phyloP scores from a whole-genome alignment of 1,140 invertebrate genomes.

The Rhagoletis pomonella region DNA sequence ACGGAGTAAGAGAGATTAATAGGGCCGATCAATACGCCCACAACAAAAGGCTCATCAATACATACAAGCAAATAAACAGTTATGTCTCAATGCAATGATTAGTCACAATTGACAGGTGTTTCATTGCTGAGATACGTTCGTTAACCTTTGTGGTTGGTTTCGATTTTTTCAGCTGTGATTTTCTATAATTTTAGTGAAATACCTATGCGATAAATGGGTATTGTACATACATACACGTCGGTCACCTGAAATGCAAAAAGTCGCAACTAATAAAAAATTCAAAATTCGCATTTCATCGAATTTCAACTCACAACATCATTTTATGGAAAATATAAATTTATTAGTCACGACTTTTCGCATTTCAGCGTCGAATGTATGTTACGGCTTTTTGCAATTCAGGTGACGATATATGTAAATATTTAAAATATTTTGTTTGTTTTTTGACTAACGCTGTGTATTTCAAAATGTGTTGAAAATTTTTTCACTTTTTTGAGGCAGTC shows the following conservation, averaged over 20 bases:
- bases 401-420: no score
- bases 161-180: neutral
- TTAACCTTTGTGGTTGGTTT: neutral
- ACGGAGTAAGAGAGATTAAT: neutral
- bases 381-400: no score
- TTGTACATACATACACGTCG: neutral
- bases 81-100: neutral
- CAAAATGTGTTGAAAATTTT: no score
- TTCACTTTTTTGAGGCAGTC: no score
- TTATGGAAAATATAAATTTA: no score
- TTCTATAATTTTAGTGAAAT: neutral
- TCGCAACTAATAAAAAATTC: no score
- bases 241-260: no score
- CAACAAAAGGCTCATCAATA: neutral
- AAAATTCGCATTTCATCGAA: neutral
- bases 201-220: neutral
- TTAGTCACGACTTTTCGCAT: no score
- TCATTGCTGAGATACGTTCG: neutral
- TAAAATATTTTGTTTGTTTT: no score
- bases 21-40: neutral
- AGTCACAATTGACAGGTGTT: conserved; percentile 31
- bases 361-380: no score
- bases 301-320: neutral
- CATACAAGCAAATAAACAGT: neutral
- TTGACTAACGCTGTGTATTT: no score